Evolutionary conservation across 2,888 invertebrate genomes (phyloP), one percentile per base, ranked within the genome.

Genomic region (Euzetes globulus): DNA sequence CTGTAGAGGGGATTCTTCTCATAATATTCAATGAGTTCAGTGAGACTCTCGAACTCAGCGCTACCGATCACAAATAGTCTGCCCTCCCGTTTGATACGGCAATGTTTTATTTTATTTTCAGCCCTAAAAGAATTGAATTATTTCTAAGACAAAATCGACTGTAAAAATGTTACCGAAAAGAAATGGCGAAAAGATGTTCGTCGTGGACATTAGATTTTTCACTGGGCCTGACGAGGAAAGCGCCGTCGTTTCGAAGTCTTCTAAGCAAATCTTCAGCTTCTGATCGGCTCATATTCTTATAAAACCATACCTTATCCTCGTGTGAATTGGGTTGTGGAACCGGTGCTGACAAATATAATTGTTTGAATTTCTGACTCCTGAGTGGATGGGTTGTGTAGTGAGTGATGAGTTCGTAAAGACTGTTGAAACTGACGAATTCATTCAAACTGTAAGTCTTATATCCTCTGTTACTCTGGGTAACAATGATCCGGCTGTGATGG

Each of bases 51-150:
- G 84, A 98, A 99, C 81, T 92, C 91, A 45, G 91, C 90, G 58
- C 90, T 90, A 45, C 97, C 94, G 77, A 96, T 92, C 0, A 90
- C 90, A 83, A 92, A 97, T 17, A 95, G 83, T 0, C 95, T 87
- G 0, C 95, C 96, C 81, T 97, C 96, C 71, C 91, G 87, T 83
- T 92, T 92, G 77, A 99, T 92, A 71, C 95, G 88, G 83, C 97
- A 99, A 82, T 99, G 98, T 83, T 98, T 98, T 78, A 97, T 95
- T 83, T 94, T 92, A 72, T 90, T 91, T 80, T 94, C 94, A 2
- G 92, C 91, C 81, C 94, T 65, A 58, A 37, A 47, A 4, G 22
- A 33, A 41, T n/a, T 13, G 5, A n/a, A 68, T 33, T 29, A 19
- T 5, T 2, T 65, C 11, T n/a, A n/a, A n/a, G n/a, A n/a, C 19